These are phyloP conservation scores for Lacanobia wlatinum DNA, from an alignment of 2,888 invertebrate species.

Conservation along the genomic window DNA sequence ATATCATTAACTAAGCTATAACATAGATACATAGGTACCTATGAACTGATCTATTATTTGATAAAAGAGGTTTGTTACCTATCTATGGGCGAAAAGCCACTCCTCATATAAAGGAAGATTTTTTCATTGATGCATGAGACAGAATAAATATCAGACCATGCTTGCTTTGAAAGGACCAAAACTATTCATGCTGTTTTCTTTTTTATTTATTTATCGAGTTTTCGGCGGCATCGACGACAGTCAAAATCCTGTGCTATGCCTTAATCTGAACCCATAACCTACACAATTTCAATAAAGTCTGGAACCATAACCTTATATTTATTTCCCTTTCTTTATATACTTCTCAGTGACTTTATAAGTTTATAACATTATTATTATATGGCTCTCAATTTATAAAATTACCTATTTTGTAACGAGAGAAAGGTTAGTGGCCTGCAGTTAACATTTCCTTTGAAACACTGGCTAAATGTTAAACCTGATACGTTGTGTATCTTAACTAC, in stretches of 20 bases:
- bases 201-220: too few species aligned
- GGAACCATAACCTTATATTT: background rate
- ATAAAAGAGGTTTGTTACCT: background rate
- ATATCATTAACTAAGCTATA: background rate
- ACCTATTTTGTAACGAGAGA: constrained; percentile 7
- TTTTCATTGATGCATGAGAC: background rate
- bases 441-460: constrained; percentile 23
- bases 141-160: too few species aligned
- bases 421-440: constrained; percentile 6
- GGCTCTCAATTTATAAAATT: background rate
- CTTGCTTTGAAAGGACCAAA: too few species aligned
- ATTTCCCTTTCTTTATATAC: background rate
- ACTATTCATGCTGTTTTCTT: too few species aligned
- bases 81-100: background rate
- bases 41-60: background rate
- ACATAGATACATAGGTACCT: too few species aligned
- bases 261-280: background rate
- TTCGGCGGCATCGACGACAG: too few species aligned
- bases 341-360: background rate
- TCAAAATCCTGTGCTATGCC: too few species aligned
- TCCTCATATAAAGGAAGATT: background rate
- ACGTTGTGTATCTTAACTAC: constrained; percentile 13
- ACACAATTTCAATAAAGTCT: background rate
- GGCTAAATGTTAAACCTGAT: constrained; percentile 12
- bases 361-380: background rate